Base-by-base conservation (phyloP, 2,888 invertebrate species). In the Bedellia somnulentella region DNA sequence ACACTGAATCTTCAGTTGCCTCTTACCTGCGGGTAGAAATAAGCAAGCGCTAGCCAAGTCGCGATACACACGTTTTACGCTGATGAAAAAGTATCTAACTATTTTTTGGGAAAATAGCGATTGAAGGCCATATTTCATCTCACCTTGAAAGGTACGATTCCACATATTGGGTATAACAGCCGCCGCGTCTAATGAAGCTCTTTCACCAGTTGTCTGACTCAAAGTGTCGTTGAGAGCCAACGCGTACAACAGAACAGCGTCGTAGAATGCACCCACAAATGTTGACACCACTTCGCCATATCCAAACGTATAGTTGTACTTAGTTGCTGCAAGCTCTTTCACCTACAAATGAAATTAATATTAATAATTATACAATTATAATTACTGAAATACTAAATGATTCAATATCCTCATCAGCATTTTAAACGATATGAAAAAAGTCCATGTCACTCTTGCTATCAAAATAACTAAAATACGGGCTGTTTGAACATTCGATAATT, bases 221-320 rank as follows among this genome's bases (percentile, higher is more conserved):
- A 96, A 71, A 14, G 93, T 93, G 42, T 93, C 89, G 52, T 94
- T 95, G 5, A 98, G 73, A 0, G 95, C 95, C 33, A 90, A 79
- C 0, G 94, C 91, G 60, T 96, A 98, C 21, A 99, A 81, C 0
- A 97, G 78, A 8, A 98, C 93, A 0, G 96, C 96, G 50, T 99
- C 97, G 63, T 96, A 95, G 64, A 98, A 93, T 2, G 96, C 94
- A 1, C 92, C 91, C 30, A 94, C 93, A 61, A 93, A 94, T 21
- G 92, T 90, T 36, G 93, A 93, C 23, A 95, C 90, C 43, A 90
- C 82, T 40, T 85, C 84, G 30, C 80, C 83, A 43, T 85, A 84
- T 9, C 83, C 83, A 42, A 86, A 87, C 1, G 85, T 85, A 53
- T 84, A 85, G 54, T 87, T 86, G 61, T 86, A 86, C 43, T 82